Percentiles rank a stretch among this genome's conserved stretches.
Evolutionary conservation across 92 coral and sea anemone genomes (phyloP).

Genomic region (Metridium senile): DNA sequence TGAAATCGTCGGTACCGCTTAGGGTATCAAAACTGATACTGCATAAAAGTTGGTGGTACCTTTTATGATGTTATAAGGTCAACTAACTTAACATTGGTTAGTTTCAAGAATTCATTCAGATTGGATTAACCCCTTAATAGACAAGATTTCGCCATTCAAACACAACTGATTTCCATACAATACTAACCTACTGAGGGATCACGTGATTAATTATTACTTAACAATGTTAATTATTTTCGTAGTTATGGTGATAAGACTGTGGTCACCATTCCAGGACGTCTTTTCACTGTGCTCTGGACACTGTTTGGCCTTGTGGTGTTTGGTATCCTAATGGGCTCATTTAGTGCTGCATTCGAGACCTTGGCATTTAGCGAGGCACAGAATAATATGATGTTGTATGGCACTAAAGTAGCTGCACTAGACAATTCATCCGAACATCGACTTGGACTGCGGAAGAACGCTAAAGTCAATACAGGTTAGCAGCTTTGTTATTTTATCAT

Average conservation of each 20-base stretch:
- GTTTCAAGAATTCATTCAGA: too few relatives aligned
- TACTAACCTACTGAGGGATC: too few relatives aligned
- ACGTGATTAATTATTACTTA: too few relatives aligned
- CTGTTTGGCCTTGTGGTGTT: conserved; percentile 59
- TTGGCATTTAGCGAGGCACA: conserved; percentile 33
- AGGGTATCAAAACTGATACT: too few relatives aligned
- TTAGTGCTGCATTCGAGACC: conserved; percentile 57
- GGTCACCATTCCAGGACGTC: conserved; percentile 39
- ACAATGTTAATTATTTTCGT: not conserved
- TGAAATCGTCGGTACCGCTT: too few relatives aligned
- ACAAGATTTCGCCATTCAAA: too few relatives aligned
- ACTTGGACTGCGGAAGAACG: conserved; percentile 42
- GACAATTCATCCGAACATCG: conserved; percentile 47
- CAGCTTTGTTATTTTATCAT: not conserved
- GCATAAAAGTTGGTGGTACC: too few relatives aligned
- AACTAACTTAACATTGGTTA: too few relatives aligned
- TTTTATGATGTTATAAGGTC: too few relatives aligned
- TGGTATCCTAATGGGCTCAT: conserved; percentile 59
- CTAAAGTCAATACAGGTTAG: conserved; percentile 42
- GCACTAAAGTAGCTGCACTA: conserved; percentile 57
- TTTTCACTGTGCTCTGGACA: conserved; percentile 64
- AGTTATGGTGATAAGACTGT: conserved; percentile 81
- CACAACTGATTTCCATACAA: too few relatives aligned
- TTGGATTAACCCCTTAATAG: too few relatives aligned
- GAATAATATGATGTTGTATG: conserved; percentile 48